These are phyloP conservation scores for Helicoverpa assulta DNA, from an alignment of 2,888 invertebrate species.

Conservation along the genomic window DNA sequence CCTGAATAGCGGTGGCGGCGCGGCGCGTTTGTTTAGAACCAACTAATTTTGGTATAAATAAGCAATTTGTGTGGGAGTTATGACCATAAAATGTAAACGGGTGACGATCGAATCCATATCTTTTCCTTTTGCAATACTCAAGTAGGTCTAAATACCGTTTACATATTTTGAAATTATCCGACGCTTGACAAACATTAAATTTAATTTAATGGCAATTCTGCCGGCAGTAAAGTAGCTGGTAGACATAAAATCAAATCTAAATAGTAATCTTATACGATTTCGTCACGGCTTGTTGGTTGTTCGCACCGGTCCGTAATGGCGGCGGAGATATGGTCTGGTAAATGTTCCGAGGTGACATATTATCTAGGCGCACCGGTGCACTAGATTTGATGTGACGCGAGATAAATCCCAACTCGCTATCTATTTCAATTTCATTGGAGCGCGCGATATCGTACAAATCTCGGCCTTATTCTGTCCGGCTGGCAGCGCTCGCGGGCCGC, in stretches of 20 bases:
- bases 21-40: constrained; percentile 55
- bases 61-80: constrained; percentile 60
- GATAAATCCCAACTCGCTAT: constrained; percentile 83
- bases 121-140: constrained; percentile 35
- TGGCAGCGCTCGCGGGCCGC: constrained; percentile 72
- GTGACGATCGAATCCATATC: constrained; percentile 36
- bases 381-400: constrained; percentile 85
- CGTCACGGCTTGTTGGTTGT: constrained; percentile 66
- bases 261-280: constrained; percentile 67
- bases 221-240: constrained; percentile 58
- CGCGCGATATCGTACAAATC: constrained; percentile 86
- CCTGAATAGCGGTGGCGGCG: constrained; percentile 50
- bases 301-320: constrained; percentile 65
- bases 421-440: constrained; percentile 87
- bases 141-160: constrained; percentile 59
- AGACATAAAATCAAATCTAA: constrained; percentile 63
- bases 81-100: constrained; percentile 48
- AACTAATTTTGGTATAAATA: constrained; percentile 64
- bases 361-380: constrained; percentile 82
- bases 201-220: constrained; percentile 59
- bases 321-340: constrained; percentile 70
- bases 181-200: constrained; percentile 58
- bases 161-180: constrained; percentile 55
- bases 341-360: constrained; percentile 79
- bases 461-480: constrained; percentile 83